Evolutionary conservation across 1,140 invertebrate genomes (phyloP).

Genomic region (Philotrypesis tridentata): DNA sequence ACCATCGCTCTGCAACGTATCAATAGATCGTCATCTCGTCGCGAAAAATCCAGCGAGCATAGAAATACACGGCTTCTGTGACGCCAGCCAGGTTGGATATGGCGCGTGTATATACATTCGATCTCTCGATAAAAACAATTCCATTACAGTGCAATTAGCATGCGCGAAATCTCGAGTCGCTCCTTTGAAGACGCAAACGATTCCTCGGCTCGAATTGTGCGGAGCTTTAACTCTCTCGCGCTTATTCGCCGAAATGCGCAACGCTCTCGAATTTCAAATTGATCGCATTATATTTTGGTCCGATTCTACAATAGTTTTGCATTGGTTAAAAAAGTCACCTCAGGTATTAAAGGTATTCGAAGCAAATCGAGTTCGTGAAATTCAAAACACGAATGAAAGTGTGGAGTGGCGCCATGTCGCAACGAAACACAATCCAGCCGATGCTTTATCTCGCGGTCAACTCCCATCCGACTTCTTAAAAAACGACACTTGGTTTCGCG

Average conservation of each 20-base stretch:
- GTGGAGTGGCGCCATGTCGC: conserved; percentile 56
- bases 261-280: not conserved
- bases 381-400: not conserved
- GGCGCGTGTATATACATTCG: conserved; percentile 53
- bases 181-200: conserved; percentile 15
- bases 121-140: not conserved
- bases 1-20: not conserved
- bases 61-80: conserved; percentile 55
- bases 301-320: conserved; percentile 26
- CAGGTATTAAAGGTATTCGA: conserved; percentile 18
- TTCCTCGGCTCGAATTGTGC: conserved; percentile 45
- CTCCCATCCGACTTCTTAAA: not conserved
- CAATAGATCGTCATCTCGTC: not conserved
- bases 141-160: not conserved
- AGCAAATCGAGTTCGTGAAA: conserved; percentile 30
- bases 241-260: not conserved
- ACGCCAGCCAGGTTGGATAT: conserved; percentile 53
- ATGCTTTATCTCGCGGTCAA: conserved; percentile 51
- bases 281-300: not conserved
- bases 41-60: not conserved
- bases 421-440: conserved; percentile 56
- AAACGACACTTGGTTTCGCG: conserved; percentile 3
- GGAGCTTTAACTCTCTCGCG: conserved; percentile 8
- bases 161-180: conserved; percentile 44
- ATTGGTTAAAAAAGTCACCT: conserved; percentile 24